Evolutionary conservation across 2,888 invertebrate genomes (phyloP), one percentile per base, ranked within the genome.

Genomic region (Dorcus hopei): DNA sequence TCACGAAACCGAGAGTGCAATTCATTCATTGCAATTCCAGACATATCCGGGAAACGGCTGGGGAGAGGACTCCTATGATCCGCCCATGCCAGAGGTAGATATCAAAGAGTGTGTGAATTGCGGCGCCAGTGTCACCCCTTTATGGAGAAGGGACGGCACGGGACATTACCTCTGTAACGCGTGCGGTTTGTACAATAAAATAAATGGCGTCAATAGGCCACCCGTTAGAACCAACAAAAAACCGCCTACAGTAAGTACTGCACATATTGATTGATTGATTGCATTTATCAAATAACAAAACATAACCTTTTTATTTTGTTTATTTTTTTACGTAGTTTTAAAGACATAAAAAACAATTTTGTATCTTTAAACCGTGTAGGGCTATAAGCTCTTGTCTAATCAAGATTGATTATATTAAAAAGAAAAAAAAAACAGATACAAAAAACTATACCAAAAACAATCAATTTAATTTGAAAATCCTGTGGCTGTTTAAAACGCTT

Each of bases 131-230:
- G 81, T 84, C 40, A 93, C 93, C 9, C 91, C 92, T 0, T 80
- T 93, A 39, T 95, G 93, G 93, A 83, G 93, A 58, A 82, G 93
- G 66, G 94, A 95, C 77, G 90, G 90, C 59, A 90, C 90, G 39
- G 93, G 93, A 8, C 90, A 93, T 76, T 92, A 91, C 74, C 82
- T 93, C 63, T 95, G 95, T 80, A 93, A 93, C 78, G 91, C 92
- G 49, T 95, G 95, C 75, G 86, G 83, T 39, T 76, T 83, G 50
- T 84, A 82, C 74, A 81, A 78, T 73, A 81, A 84, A 75, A 85
- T 83, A 79, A 85, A 86, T 77, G 85, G 85, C 68, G 83, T 90
- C 75, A 92, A 91, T 80, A 82, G 93, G 65, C 92, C 92, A 58
- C 82, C 88, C 61, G 87, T 90, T 74, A 83, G 85, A 54, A 85